Evolutionary conservation across 2,888 invertebrate genomes (phyloP), one percentile per base, ranked within the genome.

Genomic region (Epinotia demarniana): DNA sequence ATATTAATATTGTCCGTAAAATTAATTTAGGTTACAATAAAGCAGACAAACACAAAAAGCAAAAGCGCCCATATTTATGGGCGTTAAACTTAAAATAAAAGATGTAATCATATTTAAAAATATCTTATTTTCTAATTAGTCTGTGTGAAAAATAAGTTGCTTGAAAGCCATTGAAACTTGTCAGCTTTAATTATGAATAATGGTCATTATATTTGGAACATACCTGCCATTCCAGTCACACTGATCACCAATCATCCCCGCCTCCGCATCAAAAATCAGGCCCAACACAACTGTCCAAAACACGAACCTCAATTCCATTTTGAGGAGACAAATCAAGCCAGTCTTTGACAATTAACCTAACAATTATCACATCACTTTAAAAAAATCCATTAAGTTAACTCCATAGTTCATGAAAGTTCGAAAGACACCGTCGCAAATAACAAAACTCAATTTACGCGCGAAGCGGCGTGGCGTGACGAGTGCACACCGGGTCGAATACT

Each of bases 181-280:
- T 23, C 9, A 60, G 12, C 11, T n/a, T 69, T 23, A 58, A 69
- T 68, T 46, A 60, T 69, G 43, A 69, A 69, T 60, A 60, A 69
- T 58, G 23, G 27, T 46, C n/a, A 69, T 39, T 46, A 46, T 60
- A 60, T 71, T 61, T 53, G 71, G 27, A 68, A 83, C 92, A 92
- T 94, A 96, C 96, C 96, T 96, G 94, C 96, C 96, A 83, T 94
- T 95, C 96, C 96, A 96, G 91, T 96, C 96, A 90, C 96, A 96
- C 86, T 95, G 95, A 86, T 96, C 96, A 83, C 96, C 96, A 89
- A 96, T 95, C 85, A 95, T 92, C 78, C 94, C 94, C 86, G 95
- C 95, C 88, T 94, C 91, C 87, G 89, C 92, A 87, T 86, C 82
- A 81, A 86, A 88, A 79, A 88, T 85, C 82, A 92, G 82, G 81